These are phyloP conservation scores for Macrobrachium nipponense DNA, from an alignment of 1,140 invertebrate genomes.

Conservation along the genomic window DNA sequence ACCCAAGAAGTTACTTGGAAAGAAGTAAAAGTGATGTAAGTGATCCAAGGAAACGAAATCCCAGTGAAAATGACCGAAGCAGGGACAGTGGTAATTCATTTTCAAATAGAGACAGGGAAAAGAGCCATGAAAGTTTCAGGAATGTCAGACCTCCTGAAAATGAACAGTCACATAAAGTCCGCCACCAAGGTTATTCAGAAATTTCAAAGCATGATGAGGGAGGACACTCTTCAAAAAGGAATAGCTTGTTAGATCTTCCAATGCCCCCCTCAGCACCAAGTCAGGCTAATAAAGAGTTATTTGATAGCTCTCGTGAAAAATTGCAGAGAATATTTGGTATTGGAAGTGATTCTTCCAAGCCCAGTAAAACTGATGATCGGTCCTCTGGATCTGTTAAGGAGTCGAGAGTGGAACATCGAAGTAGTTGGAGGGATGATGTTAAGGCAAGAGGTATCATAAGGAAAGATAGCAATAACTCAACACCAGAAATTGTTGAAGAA, in stretches of 20 bases:
- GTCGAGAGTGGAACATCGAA: background rate
- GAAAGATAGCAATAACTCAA: background rate
- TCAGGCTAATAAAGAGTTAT: slow-evolving; percentile 30
- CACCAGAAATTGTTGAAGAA: background rate
- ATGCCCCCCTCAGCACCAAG: slow-evolving; percentile 40
- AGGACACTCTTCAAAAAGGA: slow-evolving; percentile 38
- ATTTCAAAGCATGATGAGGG: background rate
- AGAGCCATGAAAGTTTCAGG: too few species aligned
- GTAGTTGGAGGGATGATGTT: slow-evolving; percentile 42
- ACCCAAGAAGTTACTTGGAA: too few species aligned
- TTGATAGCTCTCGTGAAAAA: slow-evolving; percentile 42
- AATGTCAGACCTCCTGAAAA: too few species aligned
- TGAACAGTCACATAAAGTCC: too few species aligned
- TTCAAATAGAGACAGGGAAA: too few species aligned
- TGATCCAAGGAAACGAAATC: too few species aligned
- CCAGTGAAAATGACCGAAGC: too few species aligned
- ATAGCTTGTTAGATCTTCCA: slow-evolving; percentile 51
- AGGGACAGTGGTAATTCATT: too few species aligned
- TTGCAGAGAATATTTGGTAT: slow-evolving; percentile 53
- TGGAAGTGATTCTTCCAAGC: slow-evolving; percentile 8
- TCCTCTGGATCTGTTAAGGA: slow-evolving; percentile 3
- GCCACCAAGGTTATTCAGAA: too few species aligned
- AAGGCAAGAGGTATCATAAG: slow-evolving; percentile 31
- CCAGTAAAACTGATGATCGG: background rate
- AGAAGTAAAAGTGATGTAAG: too few species aligned